Percentiles rank a stretch among this genome's conserved stretches.
phyloP scores from a whole-genome alignment of 2,113 vertebrate genomes.

The Xenus cinereus region DNA sequence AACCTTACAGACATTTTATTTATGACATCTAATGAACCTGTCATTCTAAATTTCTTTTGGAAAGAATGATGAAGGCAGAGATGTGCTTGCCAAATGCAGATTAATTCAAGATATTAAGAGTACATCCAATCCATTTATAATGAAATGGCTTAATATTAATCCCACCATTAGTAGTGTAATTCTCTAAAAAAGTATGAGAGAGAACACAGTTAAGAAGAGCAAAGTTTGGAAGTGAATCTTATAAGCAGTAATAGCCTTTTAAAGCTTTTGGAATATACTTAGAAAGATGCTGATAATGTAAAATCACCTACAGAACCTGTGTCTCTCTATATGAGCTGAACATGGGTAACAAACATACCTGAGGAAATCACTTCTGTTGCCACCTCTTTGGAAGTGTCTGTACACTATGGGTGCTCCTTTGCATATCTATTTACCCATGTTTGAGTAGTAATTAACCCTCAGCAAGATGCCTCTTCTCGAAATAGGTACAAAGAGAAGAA shows the following conservation, averaged over 20 bases:
- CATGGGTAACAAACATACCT: not conserved
- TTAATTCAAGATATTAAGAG: not conserved
- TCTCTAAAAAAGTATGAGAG: not conserved
- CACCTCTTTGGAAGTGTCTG: not conserved
- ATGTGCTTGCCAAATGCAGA: not conserved
- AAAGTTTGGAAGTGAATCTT: not conserved
- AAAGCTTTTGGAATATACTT: constrained; percentile 9
- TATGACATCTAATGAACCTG: not conserved
- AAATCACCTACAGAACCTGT: not conserved
- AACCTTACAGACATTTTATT: not conserved
- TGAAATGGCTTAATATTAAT: constrained; percentile 18
- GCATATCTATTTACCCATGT: not conserved
- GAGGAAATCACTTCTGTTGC: not conserved
- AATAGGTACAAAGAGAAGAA: not conserved
- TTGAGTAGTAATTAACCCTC: not conserved
- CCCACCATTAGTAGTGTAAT: not conserved
- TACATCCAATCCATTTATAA: not conserved
- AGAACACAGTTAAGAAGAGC: not conserved
- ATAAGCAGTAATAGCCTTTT: not conserved
- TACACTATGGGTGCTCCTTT: not conserved
- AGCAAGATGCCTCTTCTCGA: not conserved
- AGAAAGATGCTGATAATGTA: not conserved
- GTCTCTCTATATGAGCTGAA: not conserved
- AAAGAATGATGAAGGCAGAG: not conserved
- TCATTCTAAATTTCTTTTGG: not conserved